These are phyloP conservation scores for Geothlypis trichas DNA, from an alignment of 2,113 vertebrate species.

Conservation along the genomic window DNA sequence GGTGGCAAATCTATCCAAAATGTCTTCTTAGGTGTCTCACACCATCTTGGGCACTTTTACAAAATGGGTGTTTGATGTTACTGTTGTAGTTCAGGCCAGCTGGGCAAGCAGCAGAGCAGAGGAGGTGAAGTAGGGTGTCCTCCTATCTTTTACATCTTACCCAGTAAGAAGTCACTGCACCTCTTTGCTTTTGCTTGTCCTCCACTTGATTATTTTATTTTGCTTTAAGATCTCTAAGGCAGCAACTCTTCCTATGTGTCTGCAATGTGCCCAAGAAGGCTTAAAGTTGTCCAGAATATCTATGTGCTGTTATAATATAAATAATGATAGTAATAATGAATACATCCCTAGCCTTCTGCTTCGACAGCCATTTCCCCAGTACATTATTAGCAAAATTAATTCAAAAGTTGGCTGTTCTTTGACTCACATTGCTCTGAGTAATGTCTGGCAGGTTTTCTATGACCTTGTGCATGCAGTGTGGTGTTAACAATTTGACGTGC, in stretches of 20 bases:
- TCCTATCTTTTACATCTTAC: background rate
- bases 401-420: background rate
- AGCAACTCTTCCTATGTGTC: background rate
- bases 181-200: background rate
- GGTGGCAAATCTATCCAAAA: background rate
- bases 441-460: background rate
- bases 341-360: background rate
- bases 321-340: background rate
- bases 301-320: background rate
- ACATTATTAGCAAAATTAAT: constrained; percentile 18
- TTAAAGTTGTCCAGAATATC: background rate
- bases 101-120: background rate
- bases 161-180: background rate
- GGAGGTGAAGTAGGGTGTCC: background rate
- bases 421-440: background rate
- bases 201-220: background rate
- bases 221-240: background rate
- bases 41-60: background rate
- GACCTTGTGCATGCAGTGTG: background rate
- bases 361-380: background rate
- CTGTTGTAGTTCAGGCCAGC: background rate
- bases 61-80: background rate
- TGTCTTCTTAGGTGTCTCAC: background rate
- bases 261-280: background rate
- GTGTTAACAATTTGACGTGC: background rate